Evolutionary conservation across 2,113 vertebrate species (phyloP), one percentile per base, ranked within the genome.

Genomic region (Pedetes capensis): DNA sequence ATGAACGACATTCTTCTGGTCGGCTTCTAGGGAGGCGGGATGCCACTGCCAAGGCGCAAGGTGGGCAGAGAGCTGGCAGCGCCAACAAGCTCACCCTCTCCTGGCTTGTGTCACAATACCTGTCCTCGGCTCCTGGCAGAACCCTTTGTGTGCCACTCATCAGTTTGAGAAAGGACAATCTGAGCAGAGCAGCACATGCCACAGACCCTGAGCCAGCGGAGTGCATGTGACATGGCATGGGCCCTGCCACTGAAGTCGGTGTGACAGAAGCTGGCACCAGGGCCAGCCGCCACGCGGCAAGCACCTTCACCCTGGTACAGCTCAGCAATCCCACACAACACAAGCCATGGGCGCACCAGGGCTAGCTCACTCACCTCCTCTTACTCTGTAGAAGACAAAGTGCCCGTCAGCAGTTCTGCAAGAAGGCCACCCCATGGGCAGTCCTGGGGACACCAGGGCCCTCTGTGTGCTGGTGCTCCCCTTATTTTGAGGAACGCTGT

Each of bases 291-390:
- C 44, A 12, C 9, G 4, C 7, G 1, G n/a, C 3, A 23, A 39
- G 5, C 9, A 32, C 22, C 23, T 44, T 23, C 39, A 27, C 29
- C 13, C 29, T 2, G 3, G 34, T 32, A 53, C 11, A 42, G 53
- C 42, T 69, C 76, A 49, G 75, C 66, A 55, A 76, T 17, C n/a
- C 64, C 42, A 64, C 39, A n/a, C 16, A n/a, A 23, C 17, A 64
- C n/a, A 25, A 47, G 25, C 37, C 4, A 6, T 7, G 3, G 3
- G 42, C 9, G 27, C 32, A 25, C 59, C 64, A 32, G n/a, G 0
- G 8, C 1, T 22, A 0, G 16, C 6, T 14, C 8, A 23, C 0
- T 29, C 0, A 22, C 11, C 4, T 13, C 0, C 6, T 5, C 44
- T 55, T n/a, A 2, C 32, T 44, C 32, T 37, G 34, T 4, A 14